Percentiles rank a stretch among this genome's conserved stretches.
These are phyloP conservation scores for Carabus problematicus DNA, from an alignment of 2,888 invertebrate species.

Conservation along the genomic window DNA sequence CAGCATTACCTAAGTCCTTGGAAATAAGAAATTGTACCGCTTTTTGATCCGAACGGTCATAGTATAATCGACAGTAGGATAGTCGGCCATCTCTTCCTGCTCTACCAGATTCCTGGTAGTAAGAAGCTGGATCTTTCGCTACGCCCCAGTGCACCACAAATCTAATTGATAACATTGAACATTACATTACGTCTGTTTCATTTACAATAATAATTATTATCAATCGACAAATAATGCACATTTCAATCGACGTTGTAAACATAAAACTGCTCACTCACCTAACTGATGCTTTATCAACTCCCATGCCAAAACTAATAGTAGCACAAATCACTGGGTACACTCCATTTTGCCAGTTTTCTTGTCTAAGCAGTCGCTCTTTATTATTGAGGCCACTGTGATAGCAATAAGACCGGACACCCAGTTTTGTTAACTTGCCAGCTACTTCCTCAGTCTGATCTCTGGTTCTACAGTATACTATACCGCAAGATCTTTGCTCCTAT, in stretches of 20 bases:
- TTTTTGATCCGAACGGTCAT: constrained; percentile 81
- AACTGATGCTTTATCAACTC: constrained; percentile 95
- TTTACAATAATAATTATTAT: background rate
- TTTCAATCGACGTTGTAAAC: background rate
- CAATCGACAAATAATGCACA: background rate
- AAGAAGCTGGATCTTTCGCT: constrained; percentile 93
- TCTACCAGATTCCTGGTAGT: constrained; percentile 95
- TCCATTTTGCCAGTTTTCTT: constrained; percentile 93
- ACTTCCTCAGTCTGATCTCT: constrained; percentile 89
- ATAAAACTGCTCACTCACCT: constrained; percentile 60
- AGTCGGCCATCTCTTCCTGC: constrained; percentile 94
- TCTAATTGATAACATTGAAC: constrained; percentile 59
- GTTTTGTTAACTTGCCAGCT: constrained; percentile 74
- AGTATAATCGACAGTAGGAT: constrained; percentile 92
- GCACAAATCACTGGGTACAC: constrained; percentile 91
- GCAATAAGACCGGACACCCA: constrained; percentile 78
- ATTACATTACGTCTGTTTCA: background rate
- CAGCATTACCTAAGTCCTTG: constrained; percentile 70
- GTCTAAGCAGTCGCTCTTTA: constrained; percentile 76
- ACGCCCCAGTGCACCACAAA: constrained; percentile 97
- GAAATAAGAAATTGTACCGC: constrained; percentile 81
- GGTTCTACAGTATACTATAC: constrained; percentile 95
- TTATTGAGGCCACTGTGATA: constrained; percentile 90
- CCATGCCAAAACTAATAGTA: constrained; percentile 99
- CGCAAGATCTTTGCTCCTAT: constrained; percentile 68